Base-by-base conservation (phyloP, 2,113 vertebrate genomes). In the Rhodinocichla rosea region DNA sequence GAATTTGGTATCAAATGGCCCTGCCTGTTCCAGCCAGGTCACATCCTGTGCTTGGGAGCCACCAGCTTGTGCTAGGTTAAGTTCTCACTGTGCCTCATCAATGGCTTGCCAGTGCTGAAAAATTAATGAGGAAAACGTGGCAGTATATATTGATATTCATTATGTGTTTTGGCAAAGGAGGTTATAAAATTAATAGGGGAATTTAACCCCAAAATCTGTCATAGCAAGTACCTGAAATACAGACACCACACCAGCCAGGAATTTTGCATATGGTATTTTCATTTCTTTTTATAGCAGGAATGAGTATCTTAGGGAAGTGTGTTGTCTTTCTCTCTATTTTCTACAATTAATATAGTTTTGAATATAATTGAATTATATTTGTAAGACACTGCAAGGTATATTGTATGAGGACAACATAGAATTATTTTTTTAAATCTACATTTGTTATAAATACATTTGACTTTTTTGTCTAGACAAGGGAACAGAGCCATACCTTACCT, bases 131-230 rank as follows among this genome's bases (percentile, higher is more conserved):
- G 39, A 55, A 87, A 94, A 69, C 8, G n/a, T 75, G 70, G n/a
- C 1, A 3, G 47, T 49, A 35, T 45, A 3, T 7, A 9, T 32
- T 53, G 70, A 42, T 62, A n/a, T 33, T 59, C 1, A 0, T 40
- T 18, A 28, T 64, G 16, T 39, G 33, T 62, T 85, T 65, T 83
- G n/a, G 23, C 13, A 55, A 88, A 85, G 24, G 10, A 71, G 50
- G 21, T 44, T 68, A 6, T 76, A 1, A 33, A 89, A 79, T 53
- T 2, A 82, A n/a, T 15, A 23, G 40, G 40, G 40, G 33, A 71
- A 33, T 89, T 84, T 37, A 68, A 68, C 23, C 4, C 47, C 13
- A 1, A 82, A 59, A 59, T 37, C 55, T 37, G 2, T 70, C 21
- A 7, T 22, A 65, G 23, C 7, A 57, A 24, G 23, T 69, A 69